These are phyloP conservation scores for Apodemus speciosus DNA, from an alignment of 2,113 vertebrate genomes.

Conservation along the genomic window DNA sequence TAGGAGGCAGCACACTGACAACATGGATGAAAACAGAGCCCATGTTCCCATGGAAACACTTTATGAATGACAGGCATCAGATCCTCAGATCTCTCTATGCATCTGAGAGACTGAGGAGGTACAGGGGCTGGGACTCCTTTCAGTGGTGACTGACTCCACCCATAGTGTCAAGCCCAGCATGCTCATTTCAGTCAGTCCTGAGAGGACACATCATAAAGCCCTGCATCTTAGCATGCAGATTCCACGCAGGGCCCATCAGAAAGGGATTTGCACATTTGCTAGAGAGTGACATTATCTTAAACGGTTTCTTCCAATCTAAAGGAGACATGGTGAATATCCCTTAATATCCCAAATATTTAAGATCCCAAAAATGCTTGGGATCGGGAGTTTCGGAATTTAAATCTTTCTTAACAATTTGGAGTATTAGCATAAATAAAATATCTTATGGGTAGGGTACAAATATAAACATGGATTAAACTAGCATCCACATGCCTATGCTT, in stretches of 20 bases:
- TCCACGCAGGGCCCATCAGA: background rate
- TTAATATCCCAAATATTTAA: no score
- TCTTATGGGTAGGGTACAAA: background rate
- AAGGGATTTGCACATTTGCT: background rate
- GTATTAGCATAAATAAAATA: background rate
- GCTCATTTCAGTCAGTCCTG: background rate
- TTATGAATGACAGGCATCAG: background rate
- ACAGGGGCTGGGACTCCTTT: rapidly evolving
- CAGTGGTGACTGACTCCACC: background rate
- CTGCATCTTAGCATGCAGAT: background rate
- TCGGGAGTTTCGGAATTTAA: background rate
- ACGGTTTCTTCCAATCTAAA: background rate
- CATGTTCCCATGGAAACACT: no score
- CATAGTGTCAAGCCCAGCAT: no score
- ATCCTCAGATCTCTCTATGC: background rate
- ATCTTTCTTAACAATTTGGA: background rate
- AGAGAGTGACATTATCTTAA: background rate
- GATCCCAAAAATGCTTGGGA: background rate
- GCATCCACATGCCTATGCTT: background rate
- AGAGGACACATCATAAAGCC: background rate
- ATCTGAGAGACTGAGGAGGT: background rate
- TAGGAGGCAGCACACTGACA: no score
- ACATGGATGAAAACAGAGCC: no score
- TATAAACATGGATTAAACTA: background rate
- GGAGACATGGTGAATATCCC: background rate